Percentiles rank a stretch among this genome's conserved stretches.
Conservation (phyloP, 2,888 invertebrate genomes). For the Tipula helvola region DNA sequence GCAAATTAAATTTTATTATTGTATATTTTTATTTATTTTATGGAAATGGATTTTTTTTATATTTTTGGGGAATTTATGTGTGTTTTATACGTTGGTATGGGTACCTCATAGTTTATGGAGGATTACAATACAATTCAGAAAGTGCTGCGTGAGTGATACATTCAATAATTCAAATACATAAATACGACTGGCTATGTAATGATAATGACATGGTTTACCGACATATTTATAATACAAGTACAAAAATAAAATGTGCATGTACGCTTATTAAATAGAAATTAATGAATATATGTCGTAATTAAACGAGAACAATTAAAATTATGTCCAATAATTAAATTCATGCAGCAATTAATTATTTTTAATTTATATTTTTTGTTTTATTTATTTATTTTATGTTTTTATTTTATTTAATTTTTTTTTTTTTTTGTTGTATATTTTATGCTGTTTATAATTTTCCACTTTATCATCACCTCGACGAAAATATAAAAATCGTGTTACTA, state of each 20-base stretch:
- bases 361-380: neutral
- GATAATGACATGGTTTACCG: neutral
- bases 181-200: too few relatives aligned
- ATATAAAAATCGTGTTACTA: neutral
- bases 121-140: too few relatives aligned
- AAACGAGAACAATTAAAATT: conserved; percentile 11
- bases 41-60: neutral
- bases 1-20: neutral
- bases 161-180: too few relatives aligned
- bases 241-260: neutral
- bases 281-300: conserved; percentile 6
- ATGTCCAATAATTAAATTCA: conserved; percentile 6
- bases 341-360: conserved; percentile 7
- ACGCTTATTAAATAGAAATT: conserved; percentile 5
- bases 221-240: neutral
- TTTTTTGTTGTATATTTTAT: neutral
- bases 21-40: neutral
- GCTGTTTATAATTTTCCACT: neutral
- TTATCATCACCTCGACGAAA: neutral
- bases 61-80: neutral
- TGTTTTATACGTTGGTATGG: too few relatives aligned
- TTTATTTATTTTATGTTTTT: neutral
- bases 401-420: neutral
- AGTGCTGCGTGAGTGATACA: too few relatives aligned
- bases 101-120: too few relatives aligned